phyloP scores from a whole-genome alignment of 2,797 vertebrate genomes.

The Leptodactylus fallax region DNA sequence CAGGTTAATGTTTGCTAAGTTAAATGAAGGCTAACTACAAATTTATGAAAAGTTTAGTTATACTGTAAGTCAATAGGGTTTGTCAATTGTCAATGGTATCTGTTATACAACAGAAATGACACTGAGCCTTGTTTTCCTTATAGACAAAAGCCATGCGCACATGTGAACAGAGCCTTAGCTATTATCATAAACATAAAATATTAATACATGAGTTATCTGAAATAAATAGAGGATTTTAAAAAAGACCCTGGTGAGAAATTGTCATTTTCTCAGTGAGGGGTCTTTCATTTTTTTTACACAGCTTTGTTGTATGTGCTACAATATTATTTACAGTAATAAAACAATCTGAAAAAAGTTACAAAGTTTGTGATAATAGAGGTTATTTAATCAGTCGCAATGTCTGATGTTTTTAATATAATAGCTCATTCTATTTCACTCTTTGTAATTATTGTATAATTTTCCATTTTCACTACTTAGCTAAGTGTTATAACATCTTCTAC shows the following conservation, averaged over 20 bases:
- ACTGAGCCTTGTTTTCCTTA: too few relatives aligned
- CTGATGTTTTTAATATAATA: slow-evolving; percentile 4
- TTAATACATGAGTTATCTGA: too few relatives aligned
- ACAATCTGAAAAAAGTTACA: neutral
- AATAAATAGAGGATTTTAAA: too few relatives aligned
- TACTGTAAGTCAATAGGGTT: too few relatives aligned
- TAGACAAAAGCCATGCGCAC: too few relatives aligned
- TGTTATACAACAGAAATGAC: too few relatives aligned
- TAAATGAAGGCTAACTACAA: too few relatives aligned
- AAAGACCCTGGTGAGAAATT: neutral
- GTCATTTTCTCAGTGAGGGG: neutral
- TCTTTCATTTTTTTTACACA: neutral
- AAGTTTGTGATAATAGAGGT: slow-evolving; percentile 6
- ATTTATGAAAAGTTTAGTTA: too few relatives aligned
- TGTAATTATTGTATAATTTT: slow-evolving; percentile 7
- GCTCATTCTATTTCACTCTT: neutral
- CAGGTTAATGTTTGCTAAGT: too few relatives aligned
- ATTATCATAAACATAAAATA: too few relatives aligned
- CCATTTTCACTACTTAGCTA: neutral
- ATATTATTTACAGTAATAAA: neutral
- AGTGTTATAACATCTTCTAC: neutral
- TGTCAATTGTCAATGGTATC: too few relatives aligned
- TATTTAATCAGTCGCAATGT: neutral
- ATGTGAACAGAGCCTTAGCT: too few relatives aligned
- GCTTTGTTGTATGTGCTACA: neutral